Conservation (phyloP, 2,797 vertebrate species). For the Chrysocyon brachyurus region DNA sequence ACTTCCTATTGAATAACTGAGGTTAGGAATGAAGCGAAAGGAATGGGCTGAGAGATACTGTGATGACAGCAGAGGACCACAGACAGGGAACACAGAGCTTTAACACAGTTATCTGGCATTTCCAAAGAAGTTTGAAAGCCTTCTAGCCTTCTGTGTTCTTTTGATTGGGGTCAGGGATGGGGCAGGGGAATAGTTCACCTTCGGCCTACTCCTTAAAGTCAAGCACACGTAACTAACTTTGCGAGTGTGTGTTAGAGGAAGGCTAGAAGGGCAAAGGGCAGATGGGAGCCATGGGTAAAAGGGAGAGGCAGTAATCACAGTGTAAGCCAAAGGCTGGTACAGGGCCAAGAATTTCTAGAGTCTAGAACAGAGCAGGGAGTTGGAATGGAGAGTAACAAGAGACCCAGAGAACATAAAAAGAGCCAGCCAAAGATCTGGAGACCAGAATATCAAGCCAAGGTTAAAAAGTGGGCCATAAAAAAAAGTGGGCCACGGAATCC, state of each 20-base stretch:
- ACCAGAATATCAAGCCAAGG: background rate
- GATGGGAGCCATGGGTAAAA: background rate
- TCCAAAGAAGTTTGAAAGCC: conserved; percentile 44
- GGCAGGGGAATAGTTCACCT: background rate
- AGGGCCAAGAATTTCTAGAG: background rate
- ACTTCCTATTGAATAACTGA: conserved; percentile 54
- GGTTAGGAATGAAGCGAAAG: background rate
- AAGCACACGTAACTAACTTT: background rate
- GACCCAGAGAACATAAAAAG: background rate
- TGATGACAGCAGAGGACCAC: conserved; percentile 10
- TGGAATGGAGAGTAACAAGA: conserved; percentile 27
- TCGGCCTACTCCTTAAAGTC: background rate
- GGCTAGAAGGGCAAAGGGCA: conserved; percentile 3
- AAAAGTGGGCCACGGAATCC: background rate
- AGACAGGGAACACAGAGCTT: background rate
- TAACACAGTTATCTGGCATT: conserved; percentile 28
- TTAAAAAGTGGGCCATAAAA: background rate
- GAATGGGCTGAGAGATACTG: background rate
- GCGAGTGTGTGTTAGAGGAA: background rate
- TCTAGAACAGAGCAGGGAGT: background rate
- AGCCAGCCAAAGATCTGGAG: background rate
- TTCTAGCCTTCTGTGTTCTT: conserved; percentile 38
- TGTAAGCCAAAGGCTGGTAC: background rate
- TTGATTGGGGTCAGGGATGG: background rate
- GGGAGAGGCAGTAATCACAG: background rate